phyloP scores from a whole-genome alignment of 2,888 invertebrate species.

The Aporophyla lueneburgensis region DNA sequence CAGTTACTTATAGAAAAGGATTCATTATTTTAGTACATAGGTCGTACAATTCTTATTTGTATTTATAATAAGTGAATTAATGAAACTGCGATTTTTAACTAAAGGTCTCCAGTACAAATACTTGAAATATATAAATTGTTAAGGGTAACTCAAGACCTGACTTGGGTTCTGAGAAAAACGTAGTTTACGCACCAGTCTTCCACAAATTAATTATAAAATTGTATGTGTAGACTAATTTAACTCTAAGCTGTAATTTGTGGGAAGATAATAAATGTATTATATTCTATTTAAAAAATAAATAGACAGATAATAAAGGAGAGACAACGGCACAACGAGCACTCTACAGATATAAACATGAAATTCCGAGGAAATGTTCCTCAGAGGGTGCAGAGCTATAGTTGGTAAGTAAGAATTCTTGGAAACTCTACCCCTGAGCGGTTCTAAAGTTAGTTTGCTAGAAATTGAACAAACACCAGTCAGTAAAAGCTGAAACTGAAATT shows the following conservation, averaged over 20 bases:
- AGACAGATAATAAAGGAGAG: neutral
- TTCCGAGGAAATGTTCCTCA: neutral
- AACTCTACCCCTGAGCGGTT: conserved; percentile 1
- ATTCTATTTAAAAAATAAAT: neutral
- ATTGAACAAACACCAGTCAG: neutral
- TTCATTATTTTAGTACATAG: neutral
- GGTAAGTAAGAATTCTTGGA: conserved; percentile 9
- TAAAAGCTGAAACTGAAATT: conserved; percentile 5
- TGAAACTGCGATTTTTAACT: too few species aligned
- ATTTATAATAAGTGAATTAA: too few species aligned
- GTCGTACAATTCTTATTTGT: too few species aligned
- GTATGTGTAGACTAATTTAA: too few species aligned
- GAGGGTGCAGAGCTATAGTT: neutral
- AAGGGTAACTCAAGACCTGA: too few species aligned
- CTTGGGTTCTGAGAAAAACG: too few species aligned
- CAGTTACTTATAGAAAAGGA: neutral
- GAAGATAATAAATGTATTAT: too few species aligned
- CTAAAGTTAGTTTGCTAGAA: conserved; percentile 1
- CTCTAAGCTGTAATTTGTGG: too few species aligned
- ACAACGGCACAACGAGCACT: neutral
- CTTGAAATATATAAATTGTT: too few species aligned
- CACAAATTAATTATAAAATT: too few species aligned
- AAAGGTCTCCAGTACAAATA: too few species aligned
- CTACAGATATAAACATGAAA: conserved; percentile 1
- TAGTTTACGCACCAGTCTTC: too few species aligned